These are phyloP conservation scores for Epinotia bilunana DNA, from an alignment of 2,888 invertebrate genomes.

Conservation along the genomic window DNA sequence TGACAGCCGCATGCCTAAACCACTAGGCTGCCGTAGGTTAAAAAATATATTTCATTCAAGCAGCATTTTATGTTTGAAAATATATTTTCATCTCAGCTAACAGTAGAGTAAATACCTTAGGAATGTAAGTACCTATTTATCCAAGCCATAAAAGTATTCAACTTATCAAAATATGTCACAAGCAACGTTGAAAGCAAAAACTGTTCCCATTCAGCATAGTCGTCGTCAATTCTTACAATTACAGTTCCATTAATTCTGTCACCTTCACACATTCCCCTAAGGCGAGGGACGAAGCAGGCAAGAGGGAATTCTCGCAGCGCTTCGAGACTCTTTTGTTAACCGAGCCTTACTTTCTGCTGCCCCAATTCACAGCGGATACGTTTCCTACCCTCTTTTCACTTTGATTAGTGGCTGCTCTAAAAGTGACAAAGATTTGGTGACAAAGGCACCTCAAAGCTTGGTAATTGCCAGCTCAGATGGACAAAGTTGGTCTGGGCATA, in stretches of 20 bases:
- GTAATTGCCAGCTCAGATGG: constrained; percentile 2
- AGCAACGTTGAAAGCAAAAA: constrained; percentile 3
- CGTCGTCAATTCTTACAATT: constrained; percentile 1
- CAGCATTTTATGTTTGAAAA: neutral
- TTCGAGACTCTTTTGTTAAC: constrained; percentile 17
- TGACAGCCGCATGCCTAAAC: no score
- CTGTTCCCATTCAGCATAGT: constrained; percentile 6
- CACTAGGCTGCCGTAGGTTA: neutral
- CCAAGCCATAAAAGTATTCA: neutral
- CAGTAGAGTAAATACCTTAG: no score
- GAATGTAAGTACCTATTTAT: no score
- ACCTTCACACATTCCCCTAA: neutral
- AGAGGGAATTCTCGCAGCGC: neutral
- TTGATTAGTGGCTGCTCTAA: constrained; percentile 23
- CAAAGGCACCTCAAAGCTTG: constrained; percentile 20
- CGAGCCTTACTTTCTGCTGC: constrained; percentile 20
- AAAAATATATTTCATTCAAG: neutral
- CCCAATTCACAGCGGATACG: constrained; percentile 20
- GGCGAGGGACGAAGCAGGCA: neutral
- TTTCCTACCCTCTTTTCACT: constrained; percentile 15
- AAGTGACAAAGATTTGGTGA: constrained; percentile 14
- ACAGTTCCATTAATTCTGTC: constrained; percentile 7
- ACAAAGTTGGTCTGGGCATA: neutral
- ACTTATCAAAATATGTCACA: neutral
- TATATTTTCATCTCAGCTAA: no score